A percentile compares a stretch with the other conserved stretches of the same genome.
phyloP scores from a whole-genome alignment of 1,140 invertebrate genomes.

The Dryas iulia region DNA sequence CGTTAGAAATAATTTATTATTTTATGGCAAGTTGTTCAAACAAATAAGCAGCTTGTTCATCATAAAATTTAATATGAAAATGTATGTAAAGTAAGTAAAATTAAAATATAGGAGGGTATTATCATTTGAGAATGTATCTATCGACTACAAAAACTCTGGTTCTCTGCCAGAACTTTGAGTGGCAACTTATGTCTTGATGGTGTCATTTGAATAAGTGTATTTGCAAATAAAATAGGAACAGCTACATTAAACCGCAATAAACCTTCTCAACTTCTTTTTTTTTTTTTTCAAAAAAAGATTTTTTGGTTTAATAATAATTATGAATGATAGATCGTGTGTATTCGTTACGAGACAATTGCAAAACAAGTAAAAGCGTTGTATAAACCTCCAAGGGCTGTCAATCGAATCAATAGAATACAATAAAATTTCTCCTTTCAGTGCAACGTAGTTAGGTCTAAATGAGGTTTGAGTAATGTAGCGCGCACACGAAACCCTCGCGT shows the following conservation, averaged over 20 bases:
- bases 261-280: not conserved
- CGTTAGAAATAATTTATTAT: conserved; percentile 18
- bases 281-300: too few species aligned
- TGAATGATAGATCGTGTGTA: not conserved
- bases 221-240: conserved; percentile 56
- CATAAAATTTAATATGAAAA: conserved; percentile 35
- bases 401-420: conserved; percentile 73
- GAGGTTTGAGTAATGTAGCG: conserved; percentile 73
- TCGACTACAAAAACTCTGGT: conserved; percentile 30
- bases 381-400: conserved; percentile 55
- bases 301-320: too few species aligned
- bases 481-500: conserved; percentile 68
- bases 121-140: conserved; percentile 38
- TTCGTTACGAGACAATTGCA: conserved; percentile 51
- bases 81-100: conserved; percentile 4
- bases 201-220: conserved; percentile 58
- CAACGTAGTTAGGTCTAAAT: conserved; percentile 72
- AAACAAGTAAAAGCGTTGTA: conserved; percentile 53
- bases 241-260: conserved; percentile 27
- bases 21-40: conserved; percentile 22
- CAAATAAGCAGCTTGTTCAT: conserved; percentile 19
- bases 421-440: conserved; percentile 75
- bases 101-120: conserved; percentile 41
- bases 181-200: conserved; percentile 40
- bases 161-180: conserved; percentile 22